These are phyloP conservation scores for Sebastes schlegelii DNA, from an alignment of 2,113 vertebrate genomes.

Conservation along the genomic window DNA sequence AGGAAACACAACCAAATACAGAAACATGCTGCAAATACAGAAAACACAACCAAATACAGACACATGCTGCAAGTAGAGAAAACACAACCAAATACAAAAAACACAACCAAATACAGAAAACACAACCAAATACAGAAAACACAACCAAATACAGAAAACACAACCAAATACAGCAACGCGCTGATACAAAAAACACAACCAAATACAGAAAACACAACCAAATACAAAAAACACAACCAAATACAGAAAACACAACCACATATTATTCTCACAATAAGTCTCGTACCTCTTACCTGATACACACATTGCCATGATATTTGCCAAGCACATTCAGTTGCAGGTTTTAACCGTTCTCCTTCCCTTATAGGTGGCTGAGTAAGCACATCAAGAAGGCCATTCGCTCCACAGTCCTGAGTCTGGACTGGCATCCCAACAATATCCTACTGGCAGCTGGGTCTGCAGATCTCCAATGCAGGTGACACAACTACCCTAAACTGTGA, in stretches of 20 bases:
- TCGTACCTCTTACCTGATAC: background rate
- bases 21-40: background rate
- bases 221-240: background rate
- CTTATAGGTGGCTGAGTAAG: slow-evolving; percentile 87
- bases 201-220: background rate
- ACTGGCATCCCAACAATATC: slow-evolving; percentile 88
- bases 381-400: slow-evolving; percentile 87
- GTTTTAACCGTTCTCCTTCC: background rate
- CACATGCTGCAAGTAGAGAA: too few relatives aligned
- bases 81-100: too few relatives aligned
- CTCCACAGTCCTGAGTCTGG: slow-evolving; percentile 85
- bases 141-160: background rate
- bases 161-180: background rate
- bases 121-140: background rate
- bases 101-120: too few relatives aligned
- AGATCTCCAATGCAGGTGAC: slow-evolving; percentile 86
- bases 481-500: background rate
- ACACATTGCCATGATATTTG: too few relatives aligned
- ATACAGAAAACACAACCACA: background rate
- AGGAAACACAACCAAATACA: background rate
- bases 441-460: slow-evolving; percentile 85
- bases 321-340: background rate
- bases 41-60: background rate
- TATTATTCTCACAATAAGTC: too few relatives aligned
- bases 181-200: background rate